Percentiles rank a stretch among this genome's conserved stretches.
phyloP scores from a whole-genome alignment of 2,888 invertebrate species.

The Lasioglossum marginatum region DNA sequence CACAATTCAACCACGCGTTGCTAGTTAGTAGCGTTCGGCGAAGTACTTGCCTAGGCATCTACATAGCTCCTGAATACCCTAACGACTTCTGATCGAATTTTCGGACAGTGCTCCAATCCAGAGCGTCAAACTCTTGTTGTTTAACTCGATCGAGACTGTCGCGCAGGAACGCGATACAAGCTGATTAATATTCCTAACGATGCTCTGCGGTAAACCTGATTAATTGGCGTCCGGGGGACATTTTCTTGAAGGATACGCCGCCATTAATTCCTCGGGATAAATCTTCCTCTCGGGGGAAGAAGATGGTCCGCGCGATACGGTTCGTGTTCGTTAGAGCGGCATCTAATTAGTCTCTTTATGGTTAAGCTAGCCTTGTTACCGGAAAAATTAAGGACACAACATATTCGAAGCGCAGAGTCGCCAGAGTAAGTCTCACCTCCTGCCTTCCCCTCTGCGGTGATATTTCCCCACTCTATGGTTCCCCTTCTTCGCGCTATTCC shows the following conservation, averaged over 20 bases:
- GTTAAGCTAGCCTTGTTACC: not conserved
- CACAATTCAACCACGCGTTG: not conserved
- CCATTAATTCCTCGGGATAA: slow-evolving; percentile 25
- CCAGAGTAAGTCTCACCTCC: no score
- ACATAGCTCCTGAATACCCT: not conserved
- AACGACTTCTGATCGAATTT: slow-evolving; percentile 8
- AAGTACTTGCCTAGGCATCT: slow-evolving; percentile 25
- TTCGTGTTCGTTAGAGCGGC: not conserved
- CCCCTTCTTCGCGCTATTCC: no score
- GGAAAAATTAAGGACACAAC: not conserved
- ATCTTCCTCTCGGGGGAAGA: not conserved
- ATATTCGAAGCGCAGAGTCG: not conserved
- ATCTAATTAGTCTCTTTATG: slow-evolving; percentile 8
- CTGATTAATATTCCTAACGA: not conserved
- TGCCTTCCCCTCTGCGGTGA: no score
- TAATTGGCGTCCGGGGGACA: not conserved
- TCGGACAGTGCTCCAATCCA: not conserved
- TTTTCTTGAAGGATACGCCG: slow-evolving; percentile 11
- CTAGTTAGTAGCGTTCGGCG: slow-evolving; percentile 36
- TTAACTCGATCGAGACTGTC: not conserved
- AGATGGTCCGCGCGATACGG: slow-evolving; percentile 4
- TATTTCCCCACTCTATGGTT: no score
- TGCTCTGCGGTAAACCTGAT: slow-evolving; percentile 1
- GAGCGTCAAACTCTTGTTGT: not conserved
- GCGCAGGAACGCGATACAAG: not conserved